Evolutionary conservation across 2,888 invertebrate genomes (phyloP).

Genomic region (Tricholauxania praeusta): DNA sequence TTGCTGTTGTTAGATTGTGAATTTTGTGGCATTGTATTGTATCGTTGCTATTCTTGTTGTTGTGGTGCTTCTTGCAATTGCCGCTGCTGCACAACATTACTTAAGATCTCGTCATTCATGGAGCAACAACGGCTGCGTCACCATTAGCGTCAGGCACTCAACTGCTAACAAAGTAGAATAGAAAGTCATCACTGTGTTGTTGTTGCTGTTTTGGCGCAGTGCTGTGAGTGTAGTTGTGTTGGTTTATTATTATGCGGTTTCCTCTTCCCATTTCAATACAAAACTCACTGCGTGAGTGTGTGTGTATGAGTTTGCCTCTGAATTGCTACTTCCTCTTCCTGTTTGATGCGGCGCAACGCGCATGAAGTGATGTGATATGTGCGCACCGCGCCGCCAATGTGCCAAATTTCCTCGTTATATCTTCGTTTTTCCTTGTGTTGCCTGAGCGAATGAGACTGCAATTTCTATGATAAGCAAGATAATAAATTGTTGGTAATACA

Average conservation of each 20-base stretch:
- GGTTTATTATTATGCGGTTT: slow-evolving; percentile 22
- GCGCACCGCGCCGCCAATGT: background rate
- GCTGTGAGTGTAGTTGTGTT: too few species aligned
- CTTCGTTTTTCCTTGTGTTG: background rate
- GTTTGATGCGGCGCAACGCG: background rate
- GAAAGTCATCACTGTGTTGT: slow-evolving; percentile 27
- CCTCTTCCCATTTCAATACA: slow-evolving; percentile 19
- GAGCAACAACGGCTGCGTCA: too few species aligned
- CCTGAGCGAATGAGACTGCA: slow-evolving; percentile 17
- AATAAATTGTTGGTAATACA: slow-evolving; percentile 28
- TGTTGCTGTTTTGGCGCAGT: background rate
- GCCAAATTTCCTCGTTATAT: slow-evolving; percentile 5
- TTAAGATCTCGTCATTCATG: slow-evolving; percentile 7
- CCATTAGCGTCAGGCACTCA: slow-evolving; percentile 13
- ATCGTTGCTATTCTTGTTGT: background rate
- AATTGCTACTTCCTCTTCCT: slow-evolving; percentile 23
- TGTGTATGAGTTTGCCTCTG: background rate
- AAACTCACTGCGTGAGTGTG: too few species aligned
- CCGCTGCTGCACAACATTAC: slow-evolving; percentile 4
- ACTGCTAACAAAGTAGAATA: slow-evolving; percentile 23
- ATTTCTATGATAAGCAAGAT: slow-evolving; percentile 26
- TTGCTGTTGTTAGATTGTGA: slow-evolving; percentile 1
- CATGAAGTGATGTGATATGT: background rate
- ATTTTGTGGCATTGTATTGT: slow-evolving; percentile 4
- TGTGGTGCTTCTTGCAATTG: slow-evolving; percentile 1